These are phyloP conservation scores for Thyatira batis DNA, from an alignment of 2,888 invertebrate genomes.

Conservation along the genomic window DNA sequence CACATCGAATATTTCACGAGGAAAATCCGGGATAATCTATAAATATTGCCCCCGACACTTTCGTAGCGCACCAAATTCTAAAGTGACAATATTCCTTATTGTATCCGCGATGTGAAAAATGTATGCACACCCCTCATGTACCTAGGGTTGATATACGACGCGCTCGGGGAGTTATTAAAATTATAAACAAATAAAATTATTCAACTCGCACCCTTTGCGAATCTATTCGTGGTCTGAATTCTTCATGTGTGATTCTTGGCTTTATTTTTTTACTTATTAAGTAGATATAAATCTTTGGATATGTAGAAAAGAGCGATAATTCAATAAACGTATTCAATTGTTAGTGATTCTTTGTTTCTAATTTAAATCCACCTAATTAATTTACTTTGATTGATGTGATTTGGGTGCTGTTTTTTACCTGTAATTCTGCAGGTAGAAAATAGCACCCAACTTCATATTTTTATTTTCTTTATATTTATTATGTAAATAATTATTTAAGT, in stretches of 20 bases:
- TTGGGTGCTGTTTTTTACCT: no score
- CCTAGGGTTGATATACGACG: constrained; percentile 40
- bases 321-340: no score
- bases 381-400: no score
- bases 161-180: constrained; percentile 76
- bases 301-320: no score
- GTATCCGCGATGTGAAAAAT: constrained; percentile 68
- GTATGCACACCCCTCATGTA: constrained; percentile 63
- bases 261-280: neutral
- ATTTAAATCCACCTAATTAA: no score
- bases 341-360: no score
- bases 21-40: constrained; percentile 77
- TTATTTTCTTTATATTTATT: no score
- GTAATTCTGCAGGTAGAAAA: no score
- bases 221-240: constrained; percentile 57
- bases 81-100: constrained; percentile 78
- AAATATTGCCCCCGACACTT: constrained; percentile 70
- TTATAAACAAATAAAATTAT: constrained; percentile 81
- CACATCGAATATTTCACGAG: constrained; percentile 63
- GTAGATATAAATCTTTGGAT: constrained; percentile 17
- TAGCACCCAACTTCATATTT: no score
- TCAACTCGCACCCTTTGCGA: constrained; percentile 59
- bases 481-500: no score
- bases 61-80: constrained; percentile 62
- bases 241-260: constrained; percentile 43